Conservation (phyloP, 1,140 invertebrate genomes). For the Piezodorus guildinii region DNA sequence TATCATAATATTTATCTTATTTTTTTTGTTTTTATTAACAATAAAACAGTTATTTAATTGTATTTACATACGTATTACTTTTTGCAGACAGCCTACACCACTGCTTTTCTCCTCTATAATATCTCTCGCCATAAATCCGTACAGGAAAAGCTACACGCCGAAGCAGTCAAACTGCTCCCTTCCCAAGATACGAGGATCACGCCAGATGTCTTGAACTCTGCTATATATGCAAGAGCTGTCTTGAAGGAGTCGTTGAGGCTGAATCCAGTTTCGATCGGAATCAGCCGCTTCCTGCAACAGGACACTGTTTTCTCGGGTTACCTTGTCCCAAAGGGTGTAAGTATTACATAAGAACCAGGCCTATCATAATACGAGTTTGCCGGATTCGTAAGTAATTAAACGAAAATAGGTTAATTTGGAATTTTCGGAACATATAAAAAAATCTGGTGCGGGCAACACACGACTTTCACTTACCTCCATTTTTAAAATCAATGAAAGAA, state of each 20-base stretch:
- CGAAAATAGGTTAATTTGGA: too few relatives aligned
- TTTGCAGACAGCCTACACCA: conserved; percentile 67
- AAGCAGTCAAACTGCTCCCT: conserved; percentile 45
- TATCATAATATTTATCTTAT: not conserved
- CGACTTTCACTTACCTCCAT: too few relatives aligned
- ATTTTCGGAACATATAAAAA: too few relatives aligned
- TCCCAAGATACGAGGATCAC: conserved; percentile 40
- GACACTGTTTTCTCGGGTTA: conserved; percentile 72
- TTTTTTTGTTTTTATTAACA: not conserved
- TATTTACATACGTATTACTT: conserved; percentile 24
- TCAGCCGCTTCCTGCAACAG: conserved; percentile 62
- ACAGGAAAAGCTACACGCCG: conserved; percentile 60
- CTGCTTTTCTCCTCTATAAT: conserved; percentile 70
- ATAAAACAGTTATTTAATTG: conserved; percentile 4
- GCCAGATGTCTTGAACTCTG: conserved; percentile 42
- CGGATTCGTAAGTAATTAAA: too few relatives aligned
- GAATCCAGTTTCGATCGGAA: conserved; percentile 70
- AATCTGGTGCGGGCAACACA: too few relatives aligned
- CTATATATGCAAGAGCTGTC: conserved; percentile 61
- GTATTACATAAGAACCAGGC: conserved; percentile 27
- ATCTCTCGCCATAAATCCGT: conserved; percentile 55
- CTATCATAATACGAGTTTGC: not conserved
- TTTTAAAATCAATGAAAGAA: too few relatives aligned
- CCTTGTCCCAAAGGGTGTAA: conserved; percentile 71
- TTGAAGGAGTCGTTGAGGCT: conserved; percentile 74